A percentile compares a stretch with the other conserved stretches of the same genome.
phyloP scores from a whole-genome alignment of 2,888 invertebrate genomes.

The Harpalus rufipes region DNA sequence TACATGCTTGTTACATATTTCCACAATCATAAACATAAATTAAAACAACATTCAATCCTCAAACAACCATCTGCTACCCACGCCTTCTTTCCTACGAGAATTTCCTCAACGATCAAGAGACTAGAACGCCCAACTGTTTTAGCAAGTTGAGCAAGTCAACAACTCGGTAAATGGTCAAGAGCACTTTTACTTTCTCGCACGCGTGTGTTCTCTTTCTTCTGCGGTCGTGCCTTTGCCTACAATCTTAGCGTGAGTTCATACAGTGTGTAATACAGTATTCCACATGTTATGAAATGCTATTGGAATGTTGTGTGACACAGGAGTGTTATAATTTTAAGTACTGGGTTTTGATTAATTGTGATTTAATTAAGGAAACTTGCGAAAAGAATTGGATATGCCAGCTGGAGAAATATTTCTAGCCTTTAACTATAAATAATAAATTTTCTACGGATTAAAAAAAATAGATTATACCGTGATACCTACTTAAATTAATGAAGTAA shows the following conservation, averaged over 20 bases:
- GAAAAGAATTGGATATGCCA: neutral
- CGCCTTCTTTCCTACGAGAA: neutral
- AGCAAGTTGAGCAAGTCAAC: slow-evolving; percentile 6
- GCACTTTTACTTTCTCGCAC: slow-evolving; percentile 37
- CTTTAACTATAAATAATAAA: neutral
- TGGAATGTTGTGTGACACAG: neutral
- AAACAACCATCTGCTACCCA: neutral
- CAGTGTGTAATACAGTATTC: neutral
- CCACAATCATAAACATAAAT: neutral
- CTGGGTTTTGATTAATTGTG: neutral
- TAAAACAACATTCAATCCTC: neutral
- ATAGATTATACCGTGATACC: neutral
- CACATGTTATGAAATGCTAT: neutral
- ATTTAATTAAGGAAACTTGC: neutral
- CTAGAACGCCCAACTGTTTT: neutral
- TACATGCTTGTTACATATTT: neutral
- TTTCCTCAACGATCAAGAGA: neutral
- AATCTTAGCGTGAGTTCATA: neutral
- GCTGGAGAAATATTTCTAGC: neutral
- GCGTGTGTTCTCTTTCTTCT: slow-evolving; percentile 6
- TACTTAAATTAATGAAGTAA: neutral
- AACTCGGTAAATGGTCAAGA: slow-evolving; percentile 28
- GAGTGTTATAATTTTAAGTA: neutral
- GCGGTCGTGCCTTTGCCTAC: neutral
- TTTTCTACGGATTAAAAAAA: neutral